A percentile compares a stretch with the other conserved stretches of the same genome.
phyloP scores from a whole-genome alignment of 53 echinoderm and acorn worm species.

The Apostichopus leukothele region DNA sequence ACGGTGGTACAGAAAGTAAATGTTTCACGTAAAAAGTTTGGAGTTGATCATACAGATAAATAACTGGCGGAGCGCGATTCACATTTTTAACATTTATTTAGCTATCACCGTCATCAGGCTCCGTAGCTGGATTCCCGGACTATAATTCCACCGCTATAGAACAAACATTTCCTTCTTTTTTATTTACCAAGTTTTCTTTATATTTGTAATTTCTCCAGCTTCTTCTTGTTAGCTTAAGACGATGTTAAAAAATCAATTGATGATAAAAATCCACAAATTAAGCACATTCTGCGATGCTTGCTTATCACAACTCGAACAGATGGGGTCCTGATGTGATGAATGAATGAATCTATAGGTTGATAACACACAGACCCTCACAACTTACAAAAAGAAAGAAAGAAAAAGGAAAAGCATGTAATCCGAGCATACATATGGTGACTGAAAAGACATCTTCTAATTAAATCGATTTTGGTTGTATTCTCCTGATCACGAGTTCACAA shows the following conservation, averaged over 20 bases:
- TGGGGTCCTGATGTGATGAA: background rate
- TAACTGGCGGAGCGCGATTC: background rate
- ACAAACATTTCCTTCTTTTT: background rate
- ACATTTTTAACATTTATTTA: background rate
- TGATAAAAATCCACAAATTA: constrained; percentile 26
- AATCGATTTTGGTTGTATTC: constrained; percentile 30
- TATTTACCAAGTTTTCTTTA: too few relatives aligned
- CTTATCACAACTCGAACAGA: constrained; percentile 1
- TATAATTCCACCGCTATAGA: background rate
- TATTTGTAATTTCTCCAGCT: background rate
- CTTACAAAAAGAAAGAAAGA: too few relatives aligned
- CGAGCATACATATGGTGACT: background rate
- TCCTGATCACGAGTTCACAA: background rate
- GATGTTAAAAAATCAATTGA: constrained; percentile 12
- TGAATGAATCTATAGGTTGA: too few relatives aligned
- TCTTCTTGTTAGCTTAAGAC: background rate
- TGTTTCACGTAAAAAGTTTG: too few relatives aligned
- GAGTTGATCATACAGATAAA: background rate
- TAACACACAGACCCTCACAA: background rate
- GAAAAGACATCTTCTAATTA: constrained; percentile 45
- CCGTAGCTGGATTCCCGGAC: too few relatives aligned
- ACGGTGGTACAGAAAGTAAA: too few relatives aligned
- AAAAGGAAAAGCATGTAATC: background rate
- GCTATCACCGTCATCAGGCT: background rate
- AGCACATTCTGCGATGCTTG: background rate